Evolutionary conservation across 1,140 invertebrate species (phyloP), one percentile per base, ranked within the genome.

Genomic region (Cydia amplana): DNA sequence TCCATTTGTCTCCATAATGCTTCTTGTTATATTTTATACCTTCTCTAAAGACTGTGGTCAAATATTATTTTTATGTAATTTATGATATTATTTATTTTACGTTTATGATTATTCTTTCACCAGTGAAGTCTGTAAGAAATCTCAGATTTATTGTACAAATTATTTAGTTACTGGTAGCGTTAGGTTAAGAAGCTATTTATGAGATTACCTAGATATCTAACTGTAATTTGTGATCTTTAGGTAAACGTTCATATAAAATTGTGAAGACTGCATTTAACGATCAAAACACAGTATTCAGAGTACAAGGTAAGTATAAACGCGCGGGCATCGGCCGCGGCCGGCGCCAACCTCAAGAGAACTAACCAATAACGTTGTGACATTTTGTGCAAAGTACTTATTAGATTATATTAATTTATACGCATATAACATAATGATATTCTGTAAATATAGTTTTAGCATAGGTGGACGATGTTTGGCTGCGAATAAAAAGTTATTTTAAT

Each of bases 371-470:
- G 85, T 89, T 91, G 86, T 91, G 87, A 89, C 85, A 84, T 87
- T 87, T 88, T 92, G 90, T 91, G 91, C 91, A 93, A 89, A 91
- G 91, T 93, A 93, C 91, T 93, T 93, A 93, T 86, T 93, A 93
- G 91, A 81, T 87, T 88, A 88, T 93, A 91, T 90, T 93, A 91
- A 92, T 91, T 93, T 93, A 93, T 93, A 85, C 80, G 80, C 86
- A 84, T 86, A 78, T 88, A 88, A 86, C 79, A 87, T 88, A 87
- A 87, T 80, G 73, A 83, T 84, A 86, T 84, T 82, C 18, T 90
- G 90, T 92, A 92, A 86, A 92, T 92, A 92, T 92, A 91, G 85
- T 74, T 60, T 74, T 85, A 87, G 74, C 49, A 55, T 77, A 80
- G 84, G 77, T 60, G 32, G 16, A 18, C 28, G n/a, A n/a, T 23